Base-by-base conservation (phyloP, 2,888 invertebrate genomes). In the Prionchulus punctatus region DNA sequence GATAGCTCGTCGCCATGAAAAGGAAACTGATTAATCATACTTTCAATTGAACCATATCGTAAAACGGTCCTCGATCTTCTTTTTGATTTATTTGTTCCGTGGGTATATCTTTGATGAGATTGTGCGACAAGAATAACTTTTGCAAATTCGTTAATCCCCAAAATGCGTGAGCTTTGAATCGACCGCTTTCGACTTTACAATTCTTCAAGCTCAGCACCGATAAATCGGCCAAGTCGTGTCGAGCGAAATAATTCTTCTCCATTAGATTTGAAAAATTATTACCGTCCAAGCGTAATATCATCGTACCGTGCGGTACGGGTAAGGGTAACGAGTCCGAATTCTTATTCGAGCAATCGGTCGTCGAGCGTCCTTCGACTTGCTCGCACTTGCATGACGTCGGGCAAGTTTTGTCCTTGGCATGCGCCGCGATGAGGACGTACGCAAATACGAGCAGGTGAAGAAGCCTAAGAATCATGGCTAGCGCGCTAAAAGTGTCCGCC, bases 31-130 rank as follows among this genome's bases (percentile, higher is more conserved):
- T n/a, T n/a, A 49, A 26, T 12, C 30, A 4, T 43, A 21, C 27
- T 21, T 30, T 53, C 28, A 58, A 47, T 18, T 26, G 12, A 18
- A 18, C 18, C 57, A 58, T 28, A 3, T 58, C 58, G n/a, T 2
- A 7, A 56, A 58, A 58, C 18, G 53, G 28, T 21, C 53, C 48
- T 2, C 12, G 12, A 18, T 7, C 23, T 28, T 49, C 50, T 23
- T 49, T 21, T 7, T 26, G 15, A 12, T 28, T 28, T 12, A 30
- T 12, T 45, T 45, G 12, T 45, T 45, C 45, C 45, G 15, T 4
- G 7, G 58, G 53, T 18, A 58, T 30, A 2, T 36, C 23, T 3
- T 26, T 23, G 21, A 58, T 23, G 2, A 27, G 28, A 58, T 58
- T 58, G 30, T 30, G 42, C 18, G 52, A 52, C 15, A 58, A 30